phyloP scores from a whole-genome alignment of 2,888 invertebrate genomes.

The Drosophila nr. perissopoda region DNA sequence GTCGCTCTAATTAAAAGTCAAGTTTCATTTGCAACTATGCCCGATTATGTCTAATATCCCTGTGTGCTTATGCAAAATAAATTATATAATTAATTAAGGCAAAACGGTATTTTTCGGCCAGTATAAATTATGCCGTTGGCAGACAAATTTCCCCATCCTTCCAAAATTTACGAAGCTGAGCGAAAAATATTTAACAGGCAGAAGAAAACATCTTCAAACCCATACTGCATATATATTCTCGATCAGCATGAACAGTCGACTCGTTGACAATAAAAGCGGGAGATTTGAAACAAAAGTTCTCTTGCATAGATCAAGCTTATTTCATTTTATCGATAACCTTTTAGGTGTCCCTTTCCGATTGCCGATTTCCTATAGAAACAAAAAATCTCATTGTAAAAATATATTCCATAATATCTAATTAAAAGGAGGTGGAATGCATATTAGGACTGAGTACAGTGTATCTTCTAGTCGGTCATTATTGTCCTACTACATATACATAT shows the following conservation, averaged over 20 bases:
- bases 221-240: not conserved
- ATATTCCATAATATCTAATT: not conserved
- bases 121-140: not conserved
- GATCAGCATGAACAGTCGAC: not conserved
- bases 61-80: constrained; percentile 1
- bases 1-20: constrained; percentile 2
- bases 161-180: not conserved
- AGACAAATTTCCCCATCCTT: not conserved
- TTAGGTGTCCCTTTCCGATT: not conserved
- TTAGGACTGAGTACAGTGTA: not conserved
- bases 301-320: not conserved
- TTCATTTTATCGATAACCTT: not conserved
- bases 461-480: too few species aligned
- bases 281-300: not conserved
- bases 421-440: not conserved
- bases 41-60: not conserved
- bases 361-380: not conserved
- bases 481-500: not conserved
- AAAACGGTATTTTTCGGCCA: not conserved
- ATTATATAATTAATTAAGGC: not conserved
- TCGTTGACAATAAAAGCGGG: not conserved
- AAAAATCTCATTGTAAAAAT: not conserved
- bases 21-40: not conserved
- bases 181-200: not conserved
- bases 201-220: not conserved